Conservation (phyloP, 2,113 vertebrate genomes). For the Zonotrichia leucophrys region DNA sequence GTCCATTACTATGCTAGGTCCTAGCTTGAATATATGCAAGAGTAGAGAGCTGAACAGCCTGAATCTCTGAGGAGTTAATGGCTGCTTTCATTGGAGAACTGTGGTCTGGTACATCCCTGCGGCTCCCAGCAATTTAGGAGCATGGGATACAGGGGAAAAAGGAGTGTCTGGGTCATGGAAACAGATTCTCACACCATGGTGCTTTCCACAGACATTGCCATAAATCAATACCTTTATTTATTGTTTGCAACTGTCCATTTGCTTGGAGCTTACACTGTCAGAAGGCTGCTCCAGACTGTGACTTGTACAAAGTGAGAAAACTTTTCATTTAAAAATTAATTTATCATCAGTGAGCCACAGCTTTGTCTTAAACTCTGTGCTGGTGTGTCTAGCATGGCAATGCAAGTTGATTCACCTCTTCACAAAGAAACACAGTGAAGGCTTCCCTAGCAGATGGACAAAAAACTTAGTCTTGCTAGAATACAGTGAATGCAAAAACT, state of each 20-base stretch:
- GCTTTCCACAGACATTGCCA: not conserved
- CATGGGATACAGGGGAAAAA: not conserved
- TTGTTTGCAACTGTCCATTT: not conserved
- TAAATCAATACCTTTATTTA: not conserved
- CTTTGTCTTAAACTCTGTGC: not conserved
- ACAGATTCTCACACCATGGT: not conserved
- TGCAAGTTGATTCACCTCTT: not conserved
- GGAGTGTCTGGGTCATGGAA: not conserved
- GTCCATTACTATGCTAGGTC: not conserved
- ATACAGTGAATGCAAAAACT: not conserved
- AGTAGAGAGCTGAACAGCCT: not conserved
- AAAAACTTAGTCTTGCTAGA: not conserved
- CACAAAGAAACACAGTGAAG: not conserved
- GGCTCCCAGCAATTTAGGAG: not conserved
- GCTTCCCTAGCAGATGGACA: not conserved
- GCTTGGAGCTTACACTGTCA: not conserved
- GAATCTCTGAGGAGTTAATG: not conserved
- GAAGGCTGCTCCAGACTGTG: not conserved
- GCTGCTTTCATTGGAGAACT: not conserved
- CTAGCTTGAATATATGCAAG: not conserved
- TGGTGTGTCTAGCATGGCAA: not conserved
- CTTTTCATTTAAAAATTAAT: not conserved
- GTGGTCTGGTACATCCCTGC: not conserved
- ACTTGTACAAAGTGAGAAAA: not conserved
- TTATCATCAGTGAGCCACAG: not conserved